Percentiles rank a stretch among this genome's conserved stretches.
phyloP scores from a whole-genome alignment of 2,797 vertebrate genomes.

The Potorous gilbertii region DNA sequence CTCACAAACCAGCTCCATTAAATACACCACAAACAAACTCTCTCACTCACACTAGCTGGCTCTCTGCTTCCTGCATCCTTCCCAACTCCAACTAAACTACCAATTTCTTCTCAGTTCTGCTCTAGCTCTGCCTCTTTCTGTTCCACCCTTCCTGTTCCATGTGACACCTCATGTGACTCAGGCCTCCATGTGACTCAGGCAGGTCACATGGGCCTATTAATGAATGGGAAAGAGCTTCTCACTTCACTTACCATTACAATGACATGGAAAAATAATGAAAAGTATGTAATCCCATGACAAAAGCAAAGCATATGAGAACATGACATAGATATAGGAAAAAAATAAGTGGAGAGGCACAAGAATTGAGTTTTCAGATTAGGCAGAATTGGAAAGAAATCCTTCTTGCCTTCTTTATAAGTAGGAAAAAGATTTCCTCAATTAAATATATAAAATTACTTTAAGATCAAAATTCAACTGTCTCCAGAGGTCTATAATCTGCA shows the following conservation, averaged over 20 bases:
- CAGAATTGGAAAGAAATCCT: conserved; percentile 63
- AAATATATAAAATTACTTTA: conserved; percentile 56
- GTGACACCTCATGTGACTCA: too few relatives aligned
- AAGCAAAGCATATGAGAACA: neutral
- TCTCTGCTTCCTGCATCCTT: too few relatives aligned
- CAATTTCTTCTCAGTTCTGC: too few relatives aligned
- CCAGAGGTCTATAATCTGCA: conserved; percentile 54
- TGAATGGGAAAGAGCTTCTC: too few relatives aligned
- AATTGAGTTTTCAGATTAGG: conserved; percentile 56
- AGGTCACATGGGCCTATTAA: too few relatives aligned
- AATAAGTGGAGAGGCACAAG: conserved; percentile 53
- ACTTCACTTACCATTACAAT: neutral
- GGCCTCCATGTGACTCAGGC: too few relatives aligned
- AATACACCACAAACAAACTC: too few relatives aligned
- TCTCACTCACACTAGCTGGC: too few relatives aligned
- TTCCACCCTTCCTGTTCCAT: too few relatives aligned
- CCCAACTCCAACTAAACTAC: too few relatives aligned
- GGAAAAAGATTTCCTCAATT: conserved; percentile 45
- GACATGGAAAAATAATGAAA: neutral
- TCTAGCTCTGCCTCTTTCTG: too few relatives aligned
- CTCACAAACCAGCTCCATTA: too few relatives aligned
- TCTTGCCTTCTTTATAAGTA: conserved; percentile 34
- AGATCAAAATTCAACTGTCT: conserved; percentile 52
- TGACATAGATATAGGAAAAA: neutral
- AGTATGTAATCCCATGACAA: neutral